phyloP scores from a whole-genome alignment of 2,113 vertebrate species.

The Raphicerus campestris region DNA sequence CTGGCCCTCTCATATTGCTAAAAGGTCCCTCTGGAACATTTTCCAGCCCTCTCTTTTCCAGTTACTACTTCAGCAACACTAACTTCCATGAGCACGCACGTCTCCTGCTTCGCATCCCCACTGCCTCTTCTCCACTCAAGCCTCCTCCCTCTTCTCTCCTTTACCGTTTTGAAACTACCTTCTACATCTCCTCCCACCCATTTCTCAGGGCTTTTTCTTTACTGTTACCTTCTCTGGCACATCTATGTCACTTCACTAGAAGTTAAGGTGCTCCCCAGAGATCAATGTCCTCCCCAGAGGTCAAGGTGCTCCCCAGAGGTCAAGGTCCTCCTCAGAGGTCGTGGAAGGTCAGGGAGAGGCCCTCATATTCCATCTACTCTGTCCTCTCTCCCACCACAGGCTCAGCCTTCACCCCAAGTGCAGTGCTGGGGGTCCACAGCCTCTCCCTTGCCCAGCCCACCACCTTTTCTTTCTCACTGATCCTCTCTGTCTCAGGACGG shows the following conservation, averaged over 20 bases:
- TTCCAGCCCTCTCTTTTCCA: background rate
- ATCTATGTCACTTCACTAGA: background rate
- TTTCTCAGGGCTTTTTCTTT: background rate
- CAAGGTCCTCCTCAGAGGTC: background rate
- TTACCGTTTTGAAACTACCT: background rate
- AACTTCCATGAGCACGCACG: too few relatives aligned
- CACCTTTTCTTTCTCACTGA: background rate
- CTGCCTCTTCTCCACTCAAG: background rate
- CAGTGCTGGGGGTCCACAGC: background rate
- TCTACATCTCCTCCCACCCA: background rate
- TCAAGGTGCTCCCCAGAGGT: background rate
- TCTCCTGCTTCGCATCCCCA: too few relatives aligned
- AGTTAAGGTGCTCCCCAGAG: background rate
- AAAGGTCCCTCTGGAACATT: background rate
- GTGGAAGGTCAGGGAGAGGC: background rate
- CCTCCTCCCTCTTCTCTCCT: background rate
- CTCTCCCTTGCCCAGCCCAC: background rate
- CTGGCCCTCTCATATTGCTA: background rate
- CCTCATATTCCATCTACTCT: rapidly evolving
- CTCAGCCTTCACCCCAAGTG: background rate
- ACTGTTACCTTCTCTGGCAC: background rate
- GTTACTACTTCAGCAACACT: background rate
- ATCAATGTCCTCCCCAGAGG: background rate
- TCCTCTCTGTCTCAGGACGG: background rate
- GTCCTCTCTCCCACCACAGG: background rate